Evolutionary conservation across 1,140 invertebrate species (phyloP), one percentile per base, ranked within the genome.

Genomic region (Drosophila fuyamai): DNA sequence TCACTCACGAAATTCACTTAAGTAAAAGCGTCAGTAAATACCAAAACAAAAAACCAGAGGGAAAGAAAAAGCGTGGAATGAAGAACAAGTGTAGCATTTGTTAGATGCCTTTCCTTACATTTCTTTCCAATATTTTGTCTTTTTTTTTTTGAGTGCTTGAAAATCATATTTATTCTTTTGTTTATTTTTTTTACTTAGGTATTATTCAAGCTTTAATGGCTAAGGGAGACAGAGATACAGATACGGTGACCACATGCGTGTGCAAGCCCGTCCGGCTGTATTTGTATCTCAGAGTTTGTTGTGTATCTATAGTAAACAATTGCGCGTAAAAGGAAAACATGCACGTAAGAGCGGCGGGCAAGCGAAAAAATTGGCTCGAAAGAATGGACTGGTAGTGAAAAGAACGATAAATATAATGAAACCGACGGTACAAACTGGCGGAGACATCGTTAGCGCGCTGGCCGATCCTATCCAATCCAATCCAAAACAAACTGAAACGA

Each of bases 241-340:
- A 72, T 73, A 73, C 59, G 60, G 16, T 27, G 38, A 32, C 63
- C 29, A 32, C 59, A 58, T 58, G 27, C 54, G 53, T 57, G 36
- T 53, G 38, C 60, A 38, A 23, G 62, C 35, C 43, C 35, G 71
- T 65, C 58, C 67, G 58, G 3, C 59, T 66, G 46, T 68, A 66
- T 74, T 84, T 76, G 61, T 74, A 80, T 80, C 71, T 82, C 55
- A 60, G 57, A 55, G 71, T 76, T 84, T 72, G 66, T 79, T 84
- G 77, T 84, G 81, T 84, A 84, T 84, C 76, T 84, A 56, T 80
- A 80, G 81, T 84, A 84, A 84, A 84, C 81, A 84, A 84, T 84
- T 84, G 81, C 81, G 81, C 81, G 81, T 84, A 84, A 84, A 84
- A 83, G 75, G 72, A 76, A 80, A 82, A 84, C 79, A 84, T 84